Evolutionary conservation across 2,888 invertebrate genomes (phyloP).

Genomic region (Gastrophysa polygoni): DNA sequence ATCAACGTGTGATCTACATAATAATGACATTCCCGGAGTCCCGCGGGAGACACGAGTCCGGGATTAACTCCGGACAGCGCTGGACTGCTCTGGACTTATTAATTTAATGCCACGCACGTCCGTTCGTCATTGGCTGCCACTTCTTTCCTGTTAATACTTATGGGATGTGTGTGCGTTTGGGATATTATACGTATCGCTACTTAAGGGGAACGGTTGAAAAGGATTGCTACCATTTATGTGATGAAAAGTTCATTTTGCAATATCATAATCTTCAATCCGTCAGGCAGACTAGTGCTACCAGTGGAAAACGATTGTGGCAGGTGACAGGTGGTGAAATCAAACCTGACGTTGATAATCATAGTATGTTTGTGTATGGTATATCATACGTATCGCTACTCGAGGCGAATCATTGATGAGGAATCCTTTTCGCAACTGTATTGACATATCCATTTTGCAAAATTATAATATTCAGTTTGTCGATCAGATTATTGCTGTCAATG

Average conservation of each 20-base stretch:
- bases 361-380: constrained; percentile 49
- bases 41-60: constrained; percentile 54
- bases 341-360: constrained; percentile 49
- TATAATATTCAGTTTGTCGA: too few species aligned
- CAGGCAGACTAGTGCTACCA: too few species aligned
- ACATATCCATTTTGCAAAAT: too few species aligned
- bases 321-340: too few species aligned
- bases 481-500: too few species aligned
- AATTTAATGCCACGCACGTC: constrained; percentile 59
- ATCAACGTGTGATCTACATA: constrained; percentile 61
- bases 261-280: too few species aligned
- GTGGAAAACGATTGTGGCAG: too few species aligned
- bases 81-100: constrained; percentile 53
- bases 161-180: constrained; percentile 51
- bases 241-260: too few species aligned
- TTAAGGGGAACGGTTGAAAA: background rate
- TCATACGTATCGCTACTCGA: background rate
- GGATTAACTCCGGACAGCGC: constrained; percentile 55
- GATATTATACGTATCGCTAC: constrained; percentile 23
- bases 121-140: constrained; percentile 59
- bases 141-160: constrained; percentile 53
- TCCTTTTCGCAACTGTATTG: too few species aligned
- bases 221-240: too few species aligned
- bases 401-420: background rate
- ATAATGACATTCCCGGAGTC: constrained; percentile 57